phyloP scores from a whole-genome alignment of 2,113 vertebrate species.

The Protobothrops mucrosquamatus region DNA sequence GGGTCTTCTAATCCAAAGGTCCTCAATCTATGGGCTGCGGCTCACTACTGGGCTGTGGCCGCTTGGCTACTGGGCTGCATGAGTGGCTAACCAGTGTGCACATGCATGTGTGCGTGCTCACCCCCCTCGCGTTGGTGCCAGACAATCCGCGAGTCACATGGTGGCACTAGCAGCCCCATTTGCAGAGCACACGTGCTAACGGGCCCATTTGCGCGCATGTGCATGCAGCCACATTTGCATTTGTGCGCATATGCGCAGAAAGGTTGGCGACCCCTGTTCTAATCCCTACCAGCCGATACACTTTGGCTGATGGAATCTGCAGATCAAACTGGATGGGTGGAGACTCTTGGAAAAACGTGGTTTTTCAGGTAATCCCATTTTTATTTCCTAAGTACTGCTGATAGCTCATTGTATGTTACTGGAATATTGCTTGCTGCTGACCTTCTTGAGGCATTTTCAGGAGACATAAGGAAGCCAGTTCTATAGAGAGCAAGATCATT shows the following conservation, averaged over 20 bases:
- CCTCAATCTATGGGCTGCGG: no score
- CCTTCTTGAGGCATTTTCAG: background rate
- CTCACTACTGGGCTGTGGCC: no score
- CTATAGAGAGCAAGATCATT: background rate
- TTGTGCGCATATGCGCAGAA: background rate
- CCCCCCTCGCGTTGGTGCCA: no score
- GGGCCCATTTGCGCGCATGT: no score
- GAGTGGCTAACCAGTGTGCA: no score
- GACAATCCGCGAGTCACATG: no score
- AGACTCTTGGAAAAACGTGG: background rate
- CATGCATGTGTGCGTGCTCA: no score
- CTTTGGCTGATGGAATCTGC: background rate
- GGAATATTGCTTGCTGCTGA: background rate
- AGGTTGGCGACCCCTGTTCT: background rate
- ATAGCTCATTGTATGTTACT: background rate
- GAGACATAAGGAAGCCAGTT: background rate
- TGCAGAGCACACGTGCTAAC: no score
- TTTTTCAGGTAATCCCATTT: background rate
- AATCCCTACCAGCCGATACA: background rate
- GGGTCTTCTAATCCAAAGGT: background rate
- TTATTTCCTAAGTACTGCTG: background rate
- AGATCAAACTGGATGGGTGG: background rate
- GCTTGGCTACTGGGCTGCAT: no score
- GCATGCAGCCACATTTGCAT: no score
- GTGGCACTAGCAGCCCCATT: no score